Base-by-base conservation (phyloP, 2,888 invertebrate genomes). In the Drosophila mimica region DNA sequence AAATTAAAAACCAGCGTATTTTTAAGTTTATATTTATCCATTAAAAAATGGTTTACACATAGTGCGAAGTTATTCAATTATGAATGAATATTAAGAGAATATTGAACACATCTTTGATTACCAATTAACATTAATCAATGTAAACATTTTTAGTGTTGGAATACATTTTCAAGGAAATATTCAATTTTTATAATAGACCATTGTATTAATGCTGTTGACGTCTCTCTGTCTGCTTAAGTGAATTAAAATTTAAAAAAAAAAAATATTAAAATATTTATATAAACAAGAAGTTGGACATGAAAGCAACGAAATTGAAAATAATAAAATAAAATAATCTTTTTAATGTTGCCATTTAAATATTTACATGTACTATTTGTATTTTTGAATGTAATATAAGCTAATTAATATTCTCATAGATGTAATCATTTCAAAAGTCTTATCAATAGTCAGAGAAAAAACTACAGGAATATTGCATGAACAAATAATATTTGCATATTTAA, bases 321-420 rank as follows among this genome's bases (percentile, higher is more conserved):
- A 40, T 17, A 33, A 53, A 30, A 38, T 33, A 48, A 40, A 20
- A 54, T 36, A 65, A 46, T 53, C 53, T 58, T 71, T 63, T 79
- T 31, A 71, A 61, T 80, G 69, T 76, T 76, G 64, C 66, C 61
- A 70, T 59, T 70, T 61, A 31, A 63, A 67, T 61, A 71, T 66
- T 46, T 72, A 65, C 57, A 62, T 69, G 62, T 69, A 62, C 59
- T 73, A 67, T 85, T 83, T 81, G 81, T 86, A 83, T 69, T 86
- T 83, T 83, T 69, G 59, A 80, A 74, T 62, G 54, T 86, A 69
- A 72, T 36, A 7, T 76, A 72, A 75, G 62, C 70, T 80, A 68
- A 70, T 81, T 54, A 70, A 70, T 67, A 67, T 66, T 66, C 65
- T 73, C 61, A 60, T 76, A 76, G 58, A 30, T 65, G 56, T 72